A percentile compares a stretch with the other conserved stretches of the same genome.
Conservation (phyloP, 2,797 vertebrate genomes). For the Erpetoichthys calabaricus region DNA sequence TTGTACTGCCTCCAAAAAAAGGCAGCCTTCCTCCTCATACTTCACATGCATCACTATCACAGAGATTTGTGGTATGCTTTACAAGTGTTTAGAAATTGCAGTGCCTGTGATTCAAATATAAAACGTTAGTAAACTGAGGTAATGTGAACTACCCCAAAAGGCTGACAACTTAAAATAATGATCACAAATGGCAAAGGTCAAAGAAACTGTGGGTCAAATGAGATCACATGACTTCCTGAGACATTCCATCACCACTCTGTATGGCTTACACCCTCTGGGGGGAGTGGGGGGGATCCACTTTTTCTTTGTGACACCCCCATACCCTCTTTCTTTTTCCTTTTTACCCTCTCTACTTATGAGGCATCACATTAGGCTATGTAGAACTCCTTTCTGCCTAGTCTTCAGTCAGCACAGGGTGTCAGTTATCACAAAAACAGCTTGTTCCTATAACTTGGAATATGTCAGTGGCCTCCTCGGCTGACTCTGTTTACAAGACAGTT, state of each 20-base stretch:
- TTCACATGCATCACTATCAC: too few relatives aligned
- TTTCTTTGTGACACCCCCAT: constrained; percentile 26
- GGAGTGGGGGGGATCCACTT: constrained; percentile 20
- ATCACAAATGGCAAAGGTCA: constrained; percentile 64
- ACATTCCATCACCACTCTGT: constrained; percentile 28
- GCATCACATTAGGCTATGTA: constrained; percentile 13
- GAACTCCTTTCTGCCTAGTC: constrained; percentile 17
- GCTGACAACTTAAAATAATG: constrained; percentile 63
- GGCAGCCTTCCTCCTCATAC: too few relatives aligned
- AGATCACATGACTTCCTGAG: constrained; percentile 48
- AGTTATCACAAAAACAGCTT: constrained; percentile 65
- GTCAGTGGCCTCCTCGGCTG: constrained; percentile 35
- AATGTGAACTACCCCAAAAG: constrained; percentile 9
- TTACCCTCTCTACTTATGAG: constrained; percentile 18
- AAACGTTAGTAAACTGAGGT: constrained; percentile 2
- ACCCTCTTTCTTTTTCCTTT: constrained; percentile 14
- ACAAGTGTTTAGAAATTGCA: too few relatives aligned
- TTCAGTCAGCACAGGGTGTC: constrained; percentile 41
- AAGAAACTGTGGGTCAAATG: constrained; percentile 48
- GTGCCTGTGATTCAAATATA: too few relatives aligned
- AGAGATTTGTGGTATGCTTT: too few relatives aligned
- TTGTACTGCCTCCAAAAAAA: too few relatives aligned
- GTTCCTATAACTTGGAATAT: constrained; percentile 61
- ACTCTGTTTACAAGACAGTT: constrained; percentile 49
- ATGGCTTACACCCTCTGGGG: constrained; percentile 24